phyloP scores from a whole-genome alignment of 2,113 vertebrate genomes.

The Limnothrissa miodon region DNA sequence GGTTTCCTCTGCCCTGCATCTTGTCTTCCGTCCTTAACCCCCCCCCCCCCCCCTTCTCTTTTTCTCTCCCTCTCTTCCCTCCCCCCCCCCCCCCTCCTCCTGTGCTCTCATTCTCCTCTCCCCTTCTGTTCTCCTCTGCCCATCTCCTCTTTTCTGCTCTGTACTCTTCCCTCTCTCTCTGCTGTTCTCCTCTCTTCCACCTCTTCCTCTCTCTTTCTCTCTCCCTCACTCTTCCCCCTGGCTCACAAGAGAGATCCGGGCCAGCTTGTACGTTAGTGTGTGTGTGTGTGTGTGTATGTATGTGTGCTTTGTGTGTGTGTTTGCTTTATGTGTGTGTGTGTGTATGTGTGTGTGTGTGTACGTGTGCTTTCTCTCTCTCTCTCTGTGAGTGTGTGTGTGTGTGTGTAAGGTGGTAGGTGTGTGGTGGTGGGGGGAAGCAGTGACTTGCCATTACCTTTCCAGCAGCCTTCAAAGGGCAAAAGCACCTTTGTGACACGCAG shows the following conservation, averaged over 20 bases:
- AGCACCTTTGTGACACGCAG: neutral
- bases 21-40: neutral
- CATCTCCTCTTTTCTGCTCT: neutral
- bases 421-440: neutral
- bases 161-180: too few species aligned
- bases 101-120: too few species aligned
- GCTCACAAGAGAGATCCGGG: neutral
- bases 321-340: constrained; percentile 12
- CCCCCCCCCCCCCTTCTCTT: neutral
- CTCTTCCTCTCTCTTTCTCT: too few species aligned
- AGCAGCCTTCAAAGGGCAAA: constrained; percentile 28
- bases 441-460: constrained; percentile 32
- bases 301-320: neutral
- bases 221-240: neutral
- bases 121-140: neutral
- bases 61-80: neutral
- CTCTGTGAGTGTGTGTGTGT: neutral
- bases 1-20: neutral
- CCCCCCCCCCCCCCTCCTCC: too few species aligned
- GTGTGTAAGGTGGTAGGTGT: constrained; percentile 10
- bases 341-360: constrained; percentile 5
- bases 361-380: neutral
- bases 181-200: too few species aligned
- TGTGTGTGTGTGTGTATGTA: neutral
- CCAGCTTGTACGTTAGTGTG: neutral